A percentile compares a stretch with the other conserved stretches of the same genome.
Conservation (phyloP, 2,888 invertebrate genomes). For the Andricus quercusramuli region DNA sequence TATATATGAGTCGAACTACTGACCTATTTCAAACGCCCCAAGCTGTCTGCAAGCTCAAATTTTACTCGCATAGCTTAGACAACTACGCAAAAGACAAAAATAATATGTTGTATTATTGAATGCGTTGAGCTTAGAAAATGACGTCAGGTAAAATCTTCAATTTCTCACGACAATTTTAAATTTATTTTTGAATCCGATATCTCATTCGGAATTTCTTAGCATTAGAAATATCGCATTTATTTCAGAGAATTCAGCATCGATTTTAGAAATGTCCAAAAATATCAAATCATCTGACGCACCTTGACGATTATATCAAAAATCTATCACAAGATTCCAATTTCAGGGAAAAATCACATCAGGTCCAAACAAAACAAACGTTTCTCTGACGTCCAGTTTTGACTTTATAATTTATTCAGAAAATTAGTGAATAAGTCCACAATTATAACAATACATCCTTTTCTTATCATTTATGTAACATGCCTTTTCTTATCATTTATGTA, state of each 20-base stretch:
- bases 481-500: too few species aligned
- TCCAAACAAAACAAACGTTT: not conserved
- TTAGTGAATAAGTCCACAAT: too few species aligned
- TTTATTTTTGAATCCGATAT: not conserved
- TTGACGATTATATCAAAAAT: not conserved
- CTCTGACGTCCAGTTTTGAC: not conserved
- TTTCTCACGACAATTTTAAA: not conserved
- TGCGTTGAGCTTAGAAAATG: not conserved
- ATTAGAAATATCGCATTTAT: not conserved
- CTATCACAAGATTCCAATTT: not conserved
- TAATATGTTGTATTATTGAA: not conserved
- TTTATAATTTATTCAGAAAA: not conserved
- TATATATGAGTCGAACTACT: not conserved
- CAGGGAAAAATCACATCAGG: not conserved
- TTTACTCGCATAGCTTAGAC: not conserved
- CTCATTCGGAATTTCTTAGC: not conserved
- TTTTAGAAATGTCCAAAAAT: not conserved
- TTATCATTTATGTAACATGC: too few species aligned
- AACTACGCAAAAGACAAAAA: constrained; percentile 3
- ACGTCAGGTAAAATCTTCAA: not conserved
- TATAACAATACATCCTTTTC: too few species aligned
- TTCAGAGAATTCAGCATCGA: not conserved
- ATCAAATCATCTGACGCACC: not conserved
- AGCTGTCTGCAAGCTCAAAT: not conserved
- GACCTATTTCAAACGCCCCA: not conserved